These are phyloP conservation scores for Oscheius sp. DNA, from an alignment of 2,888 invertebrate genomes.

Conservation along the genomic window DNA sequence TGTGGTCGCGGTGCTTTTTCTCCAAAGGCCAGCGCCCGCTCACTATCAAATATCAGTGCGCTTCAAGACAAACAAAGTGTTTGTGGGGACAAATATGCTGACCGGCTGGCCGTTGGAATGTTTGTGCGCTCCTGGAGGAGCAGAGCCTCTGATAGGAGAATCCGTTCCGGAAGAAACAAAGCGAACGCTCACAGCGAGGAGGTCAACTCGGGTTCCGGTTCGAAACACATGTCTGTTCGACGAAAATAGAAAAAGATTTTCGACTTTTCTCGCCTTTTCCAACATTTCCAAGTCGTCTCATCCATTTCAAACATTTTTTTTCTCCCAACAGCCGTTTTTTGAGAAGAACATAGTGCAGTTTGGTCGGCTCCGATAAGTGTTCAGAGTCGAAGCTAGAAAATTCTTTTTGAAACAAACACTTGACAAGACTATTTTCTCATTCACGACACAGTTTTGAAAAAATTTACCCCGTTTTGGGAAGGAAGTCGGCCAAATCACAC, in stretches of 20 bases:
- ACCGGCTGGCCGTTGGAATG: slow-evolving; percentile 17
- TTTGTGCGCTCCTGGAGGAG: slow-evolving; percentile 14
- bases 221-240: neutral
- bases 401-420: too few species aligned
- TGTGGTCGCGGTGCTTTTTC: slow-evolving; percentile 21
- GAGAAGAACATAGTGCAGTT: too few species aligned
- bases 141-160: slow-evolving; percentile 18
- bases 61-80: slow-evolving; percentile 30
- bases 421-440: too few species aligned
- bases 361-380: too few species aligned
- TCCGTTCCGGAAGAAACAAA: slow-evolving; percentile 29
- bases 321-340: too few species aligned
- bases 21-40: slow-evolving; percentile 14
- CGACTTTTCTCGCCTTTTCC: too few species aligned
- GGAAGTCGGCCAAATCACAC: too few species aligned
- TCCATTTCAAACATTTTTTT: too few species aligned
- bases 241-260: slow-evolving; percentile 1
- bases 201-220: slow-evolving; percentile 21
- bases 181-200: neutral
- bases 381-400: too few species aligned
- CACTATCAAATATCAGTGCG: slow-evolving; percentile 31
- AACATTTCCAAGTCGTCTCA: too few species aligned
- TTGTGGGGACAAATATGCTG: slow-evolving; percentile 22
- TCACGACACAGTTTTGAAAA: too few species aligned
- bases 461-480: too few species aligned